Base-by-base conservation (phyloP, 2,888 invertebrate genomes). In the Dynastes tityus region DNA sequence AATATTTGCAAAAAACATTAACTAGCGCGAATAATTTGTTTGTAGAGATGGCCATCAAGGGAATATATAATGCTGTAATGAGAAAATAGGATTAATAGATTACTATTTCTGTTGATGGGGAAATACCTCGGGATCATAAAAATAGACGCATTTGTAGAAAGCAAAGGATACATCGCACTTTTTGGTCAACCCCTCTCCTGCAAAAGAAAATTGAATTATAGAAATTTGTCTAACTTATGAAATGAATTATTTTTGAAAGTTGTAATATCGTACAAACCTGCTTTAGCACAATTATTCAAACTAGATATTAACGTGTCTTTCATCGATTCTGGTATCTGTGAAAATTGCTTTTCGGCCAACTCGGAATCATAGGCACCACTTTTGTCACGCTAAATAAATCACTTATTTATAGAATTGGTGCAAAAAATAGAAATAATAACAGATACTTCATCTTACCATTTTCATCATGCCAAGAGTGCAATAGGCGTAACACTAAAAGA, bases 401-500 rank as follows among this genome's bases (percentile, higher is more conserved):
- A 55, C 8, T 22, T 55, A 9, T 51, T 61, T 64, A 64, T 53
- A 68, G 45, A n/a, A 58, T 49, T n/a, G 37, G 11, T 16, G 32
- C 3, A 37, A 71, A 55, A 53, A 27, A 13, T 68, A 51, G 8
- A 68, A 27, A 29, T 4, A 29, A 51, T 3, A n/a, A 55, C n/a
- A 5, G 53, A 22, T 29, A 70, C 0, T 29, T 45, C 1, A 49
- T 84, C 86, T 87, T 85, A 91, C 91, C 80, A 89, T 84, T 87
- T 91, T 90, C 87, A 89, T 89, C 88, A 89, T 89, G 79, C 87
- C 86, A 80, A 91, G 67, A 8, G 90, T 75, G 80, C 91, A 91
- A 76, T 89, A 88, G 16, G 89, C 86, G 79, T 90, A 91, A 80
- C 91, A 91, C 85, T 90, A 87, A 73, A 87, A 76, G 61, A 80